A percentile compares a stretch with the other conserved stretches of the same genome.
Conservation (phyloP, 1,140 invertebrate genomes). For the Psilanteris sp. region DNA sequence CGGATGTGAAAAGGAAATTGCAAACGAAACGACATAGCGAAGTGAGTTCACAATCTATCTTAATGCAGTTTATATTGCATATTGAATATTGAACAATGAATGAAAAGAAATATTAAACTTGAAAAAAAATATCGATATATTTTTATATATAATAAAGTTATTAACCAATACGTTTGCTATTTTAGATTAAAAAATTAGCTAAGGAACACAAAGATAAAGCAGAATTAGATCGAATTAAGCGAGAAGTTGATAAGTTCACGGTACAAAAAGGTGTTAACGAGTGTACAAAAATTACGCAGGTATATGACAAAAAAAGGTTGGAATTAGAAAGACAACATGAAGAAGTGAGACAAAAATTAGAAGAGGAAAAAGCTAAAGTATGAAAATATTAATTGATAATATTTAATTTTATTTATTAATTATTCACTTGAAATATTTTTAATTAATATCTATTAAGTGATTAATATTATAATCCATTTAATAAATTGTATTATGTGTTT, state of each 20-base stretch:
- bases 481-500: too few relatives aligned
- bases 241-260: constrained; percentile 86
- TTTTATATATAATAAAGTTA: too few relatives aligned
- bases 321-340: constrained; percentile 89
- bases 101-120: too few relatives aligned
- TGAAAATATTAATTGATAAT: background rate
- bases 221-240: constrained; percentile 89
- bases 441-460: too few relatives aligned
- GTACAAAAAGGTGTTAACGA: constrained; percentile 91
- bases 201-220: constrained; percentile 93
- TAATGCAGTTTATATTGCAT: too few relatives aligned
- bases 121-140: too few relatives aligned
- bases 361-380: constrained; percentile 87
- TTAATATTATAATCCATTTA: too few relatives aligned
- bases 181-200: constrained; percentile 84
- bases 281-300: constrained; percentile 86
- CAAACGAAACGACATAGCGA: constrained; percentile 91
- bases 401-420: too few relatives aligned
- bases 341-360: constrained; percentile 84
- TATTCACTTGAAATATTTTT: too few relatives aligned
- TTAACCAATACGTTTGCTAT: too few relatives aligned
- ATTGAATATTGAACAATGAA: too few relatives aligned
- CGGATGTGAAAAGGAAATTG: constrained; percentile 90
- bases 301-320: constrained; percentile 87
- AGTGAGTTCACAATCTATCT: constrained; percentile 80